Percentiles rank a stretch among this genome's conserved stretches.
phyloP scores from a whole-genome alignment of 2,888 invertebrate genomes.

The Acanthoscelides obtectus region DNA sequence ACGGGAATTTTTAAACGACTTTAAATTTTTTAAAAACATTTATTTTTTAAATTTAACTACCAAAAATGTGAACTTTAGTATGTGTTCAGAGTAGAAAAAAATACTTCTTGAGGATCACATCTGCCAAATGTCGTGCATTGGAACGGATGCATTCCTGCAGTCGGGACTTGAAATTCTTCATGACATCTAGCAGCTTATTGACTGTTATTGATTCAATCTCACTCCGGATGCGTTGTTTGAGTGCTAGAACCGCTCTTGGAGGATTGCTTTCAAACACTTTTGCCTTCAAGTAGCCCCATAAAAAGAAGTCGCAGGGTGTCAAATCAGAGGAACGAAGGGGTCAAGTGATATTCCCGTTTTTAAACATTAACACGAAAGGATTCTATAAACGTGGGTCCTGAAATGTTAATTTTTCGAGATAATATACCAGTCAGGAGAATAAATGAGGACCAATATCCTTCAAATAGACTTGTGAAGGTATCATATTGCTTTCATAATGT shows the following conservation, averaged over 20 bases:
- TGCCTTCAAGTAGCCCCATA: slow-evolving; percentile 17
- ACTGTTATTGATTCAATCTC: slow-evolving; percentile 13
- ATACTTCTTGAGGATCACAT: not conserved
- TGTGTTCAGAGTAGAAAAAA: not conserved
- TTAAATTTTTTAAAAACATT: too few species aligned
- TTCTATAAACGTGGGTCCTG: too few species aligned
- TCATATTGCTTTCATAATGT: too few species aligned
- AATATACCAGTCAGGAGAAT: too few species aligned
- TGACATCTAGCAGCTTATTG: slow-evolving; percentile 12
- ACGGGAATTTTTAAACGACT: not conserved
- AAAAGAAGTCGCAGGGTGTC: too few species aligned
- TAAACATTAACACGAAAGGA: too few species aligned
- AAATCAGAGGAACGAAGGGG: slow-evolving; percentile 6
- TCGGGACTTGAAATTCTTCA: slow-evolving; percentile 13
- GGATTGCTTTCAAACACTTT: slow-evolving; percentile 13
- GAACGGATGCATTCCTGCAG: slow-evolving; percentile 15
- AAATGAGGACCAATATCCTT: too few species aligned
- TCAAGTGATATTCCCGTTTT: slow-evolving; percentile 5
- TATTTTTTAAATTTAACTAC: not conserved
- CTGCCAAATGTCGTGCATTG: slow-evolving; percentile 6
- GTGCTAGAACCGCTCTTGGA: slow-evolving; percentile 12
- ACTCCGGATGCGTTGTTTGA: slow-evolving; percentile 8
- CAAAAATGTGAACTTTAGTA: not conserved
- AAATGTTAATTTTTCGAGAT: too few species aligned
- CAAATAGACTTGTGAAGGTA: too few species aligned